These are phyloP conservation scores for Caenorhabditis sp. DNA, from an alignment of 2,888 invertebrate genomes.

Conservation along the genomic window DNA sequence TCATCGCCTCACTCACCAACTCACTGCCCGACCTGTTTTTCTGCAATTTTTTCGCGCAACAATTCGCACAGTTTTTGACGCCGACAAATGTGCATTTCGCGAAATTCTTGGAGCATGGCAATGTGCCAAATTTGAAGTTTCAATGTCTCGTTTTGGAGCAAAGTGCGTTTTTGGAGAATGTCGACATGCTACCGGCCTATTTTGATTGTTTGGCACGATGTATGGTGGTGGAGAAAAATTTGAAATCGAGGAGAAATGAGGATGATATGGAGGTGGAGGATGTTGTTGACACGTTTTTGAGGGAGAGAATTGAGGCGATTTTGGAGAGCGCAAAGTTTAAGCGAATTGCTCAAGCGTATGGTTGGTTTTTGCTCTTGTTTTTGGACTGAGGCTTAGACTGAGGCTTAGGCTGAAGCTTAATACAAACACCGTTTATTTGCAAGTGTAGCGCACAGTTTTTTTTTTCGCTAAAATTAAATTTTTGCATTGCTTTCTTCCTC, in stretches of 20 bases:
- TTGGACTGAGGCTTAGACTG: too few relatives aligned
- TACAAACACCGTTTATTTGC: too few relatives aligned
- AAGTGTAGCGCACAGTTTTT: too few relatives aligned
- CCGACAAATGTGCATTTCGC: background rate
- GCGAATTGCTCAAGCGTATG: background rate
- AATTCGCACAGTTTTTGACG: background rate
- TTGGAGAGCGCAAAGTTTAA: background rate
- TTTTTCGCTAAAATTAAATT: too few relatives aligned
- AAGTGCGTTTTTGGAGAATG: background rate
- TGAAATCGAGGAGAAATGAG: background rate
- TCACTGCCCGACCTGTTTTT: background rate
- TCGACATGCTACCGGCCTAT: background rate
- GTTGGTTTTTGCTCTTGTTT: background rate
- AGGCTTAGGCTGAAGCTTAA: too few relatives aligned
- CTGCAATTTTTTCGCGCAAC: background rate
- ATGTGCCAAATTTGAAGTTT: background rate
- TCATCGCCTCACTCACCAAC: background rate
- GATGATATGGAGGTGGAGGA: slow-evolving; percentile 1
- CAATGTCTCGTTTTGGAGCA: background rate
- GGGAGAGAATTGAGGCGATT: background rate
- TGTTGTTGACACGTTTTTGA: background rate
- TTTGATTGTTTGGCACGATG: background rate
- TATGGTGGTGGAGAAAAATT: background rate
- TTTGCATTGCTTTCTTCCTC: too few relatives aligned
- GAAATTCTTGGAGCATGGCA: background rate